phyloP scores from a whole-genome alignment of 1,140 invertebrate genomes.

The Bicyclus anynana region DNA sequence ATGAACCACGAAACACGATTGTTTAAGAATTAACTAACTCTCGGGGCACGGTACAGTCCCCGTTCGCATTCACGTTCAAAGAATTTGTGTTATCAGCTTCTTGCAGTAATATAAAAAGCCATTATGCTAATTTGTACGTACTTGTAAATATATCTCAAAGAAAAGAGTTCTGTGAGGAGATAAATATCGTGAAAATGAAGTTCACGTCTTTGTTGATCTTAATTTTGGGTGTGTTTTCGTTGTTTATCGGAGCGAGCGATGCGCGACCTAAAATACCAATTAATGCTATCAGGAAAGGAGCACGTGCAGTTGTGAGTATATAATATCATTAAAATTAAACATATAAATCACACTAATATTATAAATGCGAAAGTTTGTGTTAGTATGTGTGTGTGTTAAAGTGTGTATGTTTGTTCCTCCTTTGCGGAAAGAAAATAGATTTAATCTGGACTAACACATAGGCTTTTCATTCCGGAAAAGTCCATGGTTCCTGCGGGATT shows the following conservation, averaged over 20 bases:
- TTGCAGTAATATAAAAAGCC: slow-evolving; percentile 14
- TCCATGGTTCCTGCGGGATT: no score
- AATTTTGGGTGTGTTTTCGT: slow-evolving; percentile 20
- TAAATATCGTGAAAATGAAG: slow-evolving; percentile 24
- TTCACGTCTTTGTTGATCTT: slow-evolving; percentile 21
- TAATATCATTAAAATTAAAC: no score
- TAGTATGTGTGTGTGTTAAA: no score
- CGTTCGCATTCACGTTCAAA: not conserved
- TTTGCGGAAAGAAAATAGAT: no score
- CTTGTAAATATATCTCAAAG: not conserved
- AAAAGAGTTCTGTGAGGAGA: not conserved
- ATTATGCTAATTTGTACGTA: not conserved
- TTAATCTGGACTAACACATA: no score
- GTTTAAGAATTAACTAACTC: not conserved
- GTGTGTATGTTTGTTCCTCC: no score
- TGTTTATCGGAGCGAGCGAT: slow-evolving; percentile 17
- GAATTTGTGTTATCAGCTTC: not conserved
- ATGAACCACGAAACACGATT: not conserved
- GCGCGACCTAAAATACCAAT: slow-evolving; percentile 31
- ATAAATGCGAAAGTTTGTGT: no score
- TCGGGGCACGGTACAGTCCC: not conserved
- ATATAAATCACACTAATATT: no score
- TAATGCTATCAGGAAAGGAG: slow-evolving; percentile 34
- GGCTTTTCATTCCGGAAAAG: no score
- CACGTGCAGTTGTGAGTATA: slow-evolving; percentile 32